These are phyloP conservation scores for Austrolebias charrua DNA, from an alignment of 2,797 vertebrate genomes.

Conservation along the genomic window DNA sequence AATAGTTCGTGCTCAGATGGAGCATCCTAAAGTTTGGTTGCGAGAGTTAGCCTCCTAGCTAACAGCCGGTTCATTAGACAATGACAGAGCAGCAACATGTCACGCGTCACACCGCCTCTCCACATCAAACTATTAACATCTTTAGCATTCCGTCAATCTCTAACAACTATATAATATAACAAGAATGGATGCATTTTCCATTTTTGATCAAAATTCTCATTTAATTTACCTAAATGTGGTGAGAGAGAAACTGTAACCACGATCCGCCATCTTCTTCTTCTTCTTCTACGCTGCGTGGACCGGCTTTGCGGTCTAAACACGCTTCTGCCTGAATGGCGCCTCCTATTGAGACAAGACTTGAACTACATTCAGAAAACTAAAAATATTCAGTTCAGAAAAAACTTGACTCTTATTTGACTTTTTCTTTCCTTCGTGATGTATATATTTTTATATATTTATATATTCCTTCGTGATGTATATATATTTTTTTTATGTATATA, in stretches of 20 bases:
- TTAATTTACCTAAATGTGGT: slow-evolving; percentile 93
- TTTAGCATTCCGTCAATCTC: no score
- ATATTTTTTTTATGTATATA: no score
- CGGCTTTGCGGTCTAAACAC: fast-evolving
- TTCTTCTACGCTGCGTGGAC: slow-evolving; percentile 43
- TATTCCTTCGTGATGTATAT: no score
- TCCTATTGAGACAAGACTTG: background rate
- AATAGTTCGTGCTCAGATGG: background rate
- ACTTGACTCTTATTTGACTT: no score
- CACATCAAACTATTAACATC: background rate
- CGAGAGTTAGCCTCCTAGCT: slow-evolving; percentile 39
- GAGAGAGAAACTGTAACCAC: slow-evolving; percentile 96
- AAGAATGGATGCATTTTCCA: fast-evolving
- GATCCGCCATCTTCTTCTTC: slow-evolving; percentile 89
- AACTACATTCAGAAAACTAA: no score
- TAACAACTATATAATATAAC: fast-evolving
- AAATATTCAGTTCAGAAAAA: no score
- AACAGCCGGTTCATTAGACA: slow-evolving; percentile 63
- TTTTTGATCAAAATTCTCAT: slow-evolving; percentile 8
- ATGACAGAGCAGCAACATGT: slow-evolving; percentile 71
- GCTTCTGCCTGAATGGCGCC: slow-evolving; percentile 13
- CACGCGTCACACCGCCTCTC: background rate
- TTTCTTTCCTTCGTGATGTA: no score
- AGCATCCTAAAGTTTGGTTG: background rate
- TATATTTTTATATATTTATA: no score